phyloP scores from a whole-genome alignment of 1,140 invertebrate species.

The Pollicipes pollicipes region DNA sequence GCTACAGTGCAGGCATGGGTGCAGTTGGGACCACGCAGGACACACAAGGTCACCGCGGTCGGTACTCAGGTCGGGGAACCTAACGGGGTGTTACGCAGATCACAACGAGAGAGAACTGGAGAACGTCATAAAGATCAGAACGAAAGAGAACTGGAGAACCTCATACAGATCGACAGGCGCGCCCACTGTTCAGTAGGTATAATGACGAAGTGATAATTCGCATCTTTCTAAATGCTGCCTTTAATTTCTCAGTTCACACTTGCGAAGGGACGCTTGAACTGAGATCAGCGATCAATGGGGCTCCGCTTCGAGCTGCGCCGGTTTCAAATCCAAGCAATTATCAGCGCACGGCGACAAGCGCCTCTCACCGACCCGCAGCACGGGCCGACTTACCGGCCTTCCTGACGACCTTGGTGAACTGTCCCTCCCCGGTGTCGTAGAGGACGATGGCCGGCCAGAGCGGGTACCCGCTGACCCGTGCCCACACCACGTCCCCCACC shows the following conservation, averaged over 20 bases:
- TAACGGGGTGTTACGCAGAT: no score
- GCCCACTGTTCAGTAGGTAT: no score
- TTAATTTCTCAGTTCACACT: no score
- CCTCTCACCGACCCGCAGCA: no score
- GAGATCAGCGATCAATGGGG: no score
- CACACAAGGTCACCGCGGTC: constrained; percentile 8
- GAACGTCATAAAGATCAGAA: no score
- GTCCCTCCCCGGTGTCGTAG: constrained; percentile 37
- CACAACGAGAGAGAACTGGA: no score
- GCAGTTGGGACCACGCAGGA: not conserved
- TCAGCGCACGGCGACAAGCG: constrained; percentile 10
- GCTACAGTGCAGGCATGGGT: not conserved
- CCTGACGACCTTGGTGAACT: constrained; percentile 32
- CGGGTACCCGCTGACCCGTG: constrained; percentile 46
- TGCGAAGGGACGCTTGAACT: no score
- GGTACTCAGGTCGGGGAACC: constrained; percentile 8
- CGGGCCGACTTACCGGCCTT: constrained; percentile 6
- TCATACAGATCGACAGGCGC: no score
- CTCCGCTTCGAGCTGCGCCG: no score
- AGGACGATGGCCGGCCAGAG: constrained; percentile 63
- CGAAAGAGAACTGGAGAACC: no score
- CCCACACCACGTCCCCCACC: constrained; percentile 53
- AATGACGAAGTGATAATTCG: constrained; percentile 8
- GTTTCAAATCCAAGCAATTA: no score
- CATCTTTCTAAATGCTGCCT: constrained; percentile 6